phyloP scores from a whole-genome alignment of 1,140 invertebrate species.

The Amyelois transitella region DNA sequence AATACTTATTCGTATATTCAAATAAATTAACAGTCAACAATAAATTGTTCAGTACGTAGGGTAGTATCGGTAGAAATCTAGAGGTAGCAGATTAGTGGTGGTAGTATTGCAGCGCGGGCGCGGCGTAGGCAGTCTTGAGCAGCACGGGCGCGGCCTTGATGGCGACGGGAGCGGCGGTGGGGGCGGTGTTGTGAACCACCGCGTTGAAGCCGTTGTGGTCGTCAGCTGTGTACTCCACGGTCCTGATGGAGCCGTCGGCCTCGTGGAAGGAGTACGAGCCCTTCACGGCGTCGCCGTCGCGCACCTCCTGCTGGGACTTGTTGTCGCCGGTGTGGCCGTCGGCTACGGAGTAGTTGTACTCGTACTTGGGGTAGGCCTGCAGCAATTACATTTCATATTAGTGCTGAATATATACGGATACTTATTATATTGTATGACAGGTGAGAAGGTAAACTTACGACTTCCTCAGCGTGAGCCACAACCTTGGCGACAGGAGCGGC shows the following conservation, averaged over 20 bases:
- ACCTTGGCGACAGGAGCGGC: slow-evolving; percentile 15
- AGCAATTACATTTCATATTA: neutral
- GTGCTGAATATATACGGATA: neutral
- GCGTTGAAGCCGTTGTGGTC: slow-evolving; percentile 45
- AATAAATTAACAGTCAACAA: slow-evolving; percentile 6
- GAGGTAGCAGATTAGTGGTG: slow-evolving; percentile 4
- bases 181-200: slow-evolving; percentile 11
- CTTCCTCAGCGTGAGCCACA: slow-evolving; percentile 6
- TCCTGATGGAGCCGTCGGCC: slow-evolving; percentile 55
- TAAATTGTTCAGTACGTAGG: neutral
- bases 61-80: neutral
- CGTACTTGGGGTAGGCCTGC: slow-evolving; percentile 49
- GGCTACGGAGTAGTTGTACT: slow-evolving; percentile 62
- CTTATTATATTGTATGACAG: neutral
- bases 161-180: slow-evolving; percentile 1
- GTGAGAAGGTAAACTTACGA: neutral
- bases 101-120: slow-evolving; percentile 5
- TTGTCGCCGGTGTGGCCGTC: slow-evolving; percentile 50
- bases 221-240: slow-evolving; percentile 57
- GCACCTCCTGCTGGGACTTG: slow-evolving; percentile 48
- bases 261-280: slow-evolving; percentile 70
- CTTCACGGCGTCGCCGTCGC: slow-evolving; percentile 60
- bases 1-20: slow-evolving; percentile 11
- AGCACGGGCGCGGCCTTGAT: slow-evolving; percentile 4
- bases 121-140: slow-evolving; percentile 7